Base-by-base conservation (phyloP, 2,888 invertebrate genomes). In the Mantis religiosa region DNA sequence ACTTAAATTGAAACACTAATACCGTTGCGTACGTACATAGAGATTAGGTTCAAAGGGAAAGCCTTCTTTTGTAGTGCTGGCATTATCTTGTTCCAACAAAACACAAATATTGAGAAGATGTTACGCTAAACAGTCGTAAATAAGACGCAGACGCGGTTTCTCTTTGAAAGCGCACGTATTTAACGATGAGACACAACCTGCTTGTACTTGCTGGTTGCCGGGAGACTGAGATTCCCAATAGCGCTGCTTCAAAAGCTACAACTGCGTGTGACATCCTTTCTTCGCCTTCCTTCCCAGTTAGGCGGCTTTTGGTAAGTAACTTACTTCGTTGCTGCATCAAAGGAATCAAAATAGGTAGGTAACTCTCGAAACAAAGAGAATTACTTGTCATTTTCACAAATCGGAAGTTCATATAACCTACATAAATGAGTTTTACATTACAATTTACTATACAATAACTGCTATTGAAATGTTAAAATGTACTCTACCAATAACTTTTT, bases 351-450 rank as follows among this genome's bases (percentile, higher is more conserved):
- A n/a, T n/a, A n/a, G n/a, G n/a, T n/a, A n/a, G n/a, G n/a, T n/a
- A n/a, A n/a, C n/a, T n/a, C n/a, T n/a, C n/a, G n/a, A n/a, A n/a
- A n/a, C n/a, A n/a, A n/a, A n/a, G n/a, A n/a, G n/a, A n/a, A n/a
- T n/a, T n/a, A n/a, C n/a, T 1, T 9, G 1, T 7, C 8, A 7
- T 34, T 34, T 34, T 0, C 8, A 4, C 0, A 1, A 8, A 1
- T 1, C 6, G 8, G 0, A 1, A 6, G 34, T 34, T 34, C 34
- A 34, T 41, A 12, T 1, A 41, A 41, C 1, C 12, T 41, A 12
- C 12, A 12, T 0, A 12, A 41, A 41, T 9, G 12, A 1, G 41
- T 12, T 34, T 41, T 2, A 1, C 9, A 41, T 41, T 9, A 8
- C 4, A 34, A 34, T 34, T 34, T 6, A 34, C 34, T 8, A 6